phyloP scores from a whole-genome alignment of 2,797 vertebrate genomes.

The Danio tinwini region DNA sequence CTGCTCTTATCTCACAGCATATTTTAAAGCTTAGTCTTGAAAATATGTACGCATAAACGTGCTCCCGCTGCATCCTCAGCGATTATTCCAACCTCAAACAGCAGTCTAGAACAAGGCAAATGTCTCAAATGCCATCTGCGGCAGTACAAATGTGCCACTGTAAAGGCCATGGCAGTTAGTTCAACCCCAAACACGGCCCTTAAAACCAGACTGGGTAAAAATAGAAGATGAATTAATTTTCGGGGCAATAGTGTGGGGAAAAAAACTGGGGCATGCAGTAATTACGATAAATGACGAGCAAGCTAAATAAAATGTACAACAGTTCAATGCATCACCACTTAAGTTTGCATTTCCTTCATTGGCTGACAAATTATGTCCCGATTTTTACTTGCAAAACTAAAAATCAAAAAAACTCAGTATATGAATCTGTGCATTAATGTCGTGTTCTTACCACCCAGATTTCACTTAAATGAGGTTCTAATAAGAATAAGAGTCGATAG shows the following conservation, averaged over 20 bases:
- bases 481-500: conserved; percentile 52
- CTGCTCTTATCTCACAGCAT: conserved; percentile 14
- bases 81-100: conserved; percentile 20
- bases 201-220: conserved; percentile 35
- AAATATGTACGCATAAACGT: conserved; percentile 30
- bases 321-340: conserved; percentile 47
- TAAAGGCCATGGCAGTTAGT: conserved; percentile 35
- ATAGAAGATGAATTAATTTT: conserved; percentile 53
- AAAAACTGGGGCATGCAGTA: conserved; percentile 52
- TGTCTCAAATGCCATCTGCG: conserved; percentile 26
- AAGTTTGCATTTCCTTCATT: conserved; percentile 33
- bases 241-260: conserved; percentile 23
- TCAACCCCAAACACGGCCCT: conserved; percentile 21
- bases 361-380: conserved; percentile 44
- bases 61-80: conserved; percentile 16
- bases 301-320: conserved; percentile 53
- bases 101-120: conserved; percentile 34
- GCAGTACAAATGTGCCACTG: conserved; percentile 38
- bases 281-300: conserved; percentile 58
- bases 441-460: conserved; percentile 35
- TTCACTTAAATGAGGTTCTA: conserved; percentile 47
- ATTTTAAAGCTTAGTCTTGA: conserved; percentile 31
- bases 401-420: conserved; percentile 25
- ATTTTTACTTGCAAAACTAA: conserved; percentile 1
- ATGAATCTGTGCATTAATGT: conserved; percentile 22